Conservation (phyloP, 2,888 invertebrate genomes). For the Taphrorychus bicolor region DNA sequence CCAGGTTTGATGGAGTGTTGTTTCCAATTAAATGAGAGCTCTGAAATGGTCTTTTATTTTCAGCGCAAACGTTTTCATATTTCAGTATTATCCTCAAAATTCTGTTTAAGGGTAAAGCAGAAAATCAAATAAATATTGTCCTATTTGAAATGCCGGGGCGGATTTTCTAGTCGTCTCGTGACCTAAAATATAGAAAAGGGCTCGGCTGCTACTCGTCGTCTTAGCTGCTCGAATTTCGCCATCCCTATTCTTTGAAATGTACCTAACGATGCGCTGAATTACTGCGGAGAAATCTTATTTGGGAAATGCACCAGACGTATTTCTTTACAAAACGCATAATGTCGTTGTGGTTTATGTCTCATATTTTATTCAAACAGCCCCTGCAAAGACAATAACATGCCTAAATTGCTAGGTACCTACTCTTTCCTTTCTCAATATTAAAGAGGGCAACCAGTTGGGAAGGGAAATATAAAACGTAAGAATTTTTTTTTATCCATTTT, state of each 20-base stretch:
- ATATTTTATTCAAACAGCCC: conserved; percentile 5
- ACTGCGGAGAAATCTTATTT: conserved; percentile 27
- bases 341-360: not conserved
- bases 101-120: not conserved
- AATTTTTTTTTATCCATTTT: not conserved
- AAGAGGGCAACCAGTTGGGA: not conserved
- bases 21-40: not conserved
- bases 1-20: not conserved
- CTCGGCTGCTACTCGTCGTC: no score
- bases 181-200: conserved; percentile 15
- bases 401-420: no score
- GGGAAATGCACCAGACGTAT: conserved; percentile 27
- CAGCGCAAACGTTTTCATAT: not conserved
- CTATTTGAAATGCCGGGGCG: conserved; percentile 9
- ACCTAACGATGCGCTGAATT: conserved; percentile 25
- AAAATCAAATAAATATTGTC: conserved; percentile 21
- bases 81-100: conserved; percentile 2
- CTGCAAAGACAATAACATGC: not conserved
- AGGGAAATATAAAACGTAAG: no score
- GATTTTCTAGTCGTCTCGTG: conserved; percentile 11
- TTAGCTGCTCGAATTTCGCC: conserved; percentile 22
- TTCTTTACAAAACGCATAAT: conserved; percentile 14
- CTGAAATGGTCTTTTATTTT: no score
- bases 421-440: not conserved
- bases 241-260: conserved; percentile 27